Evolutionary conservation across 2,888 invertebrate genomes (phyloP), one percentile per base, ranked within the genome.

Genomic region (Tethea ocularis): DNA sequence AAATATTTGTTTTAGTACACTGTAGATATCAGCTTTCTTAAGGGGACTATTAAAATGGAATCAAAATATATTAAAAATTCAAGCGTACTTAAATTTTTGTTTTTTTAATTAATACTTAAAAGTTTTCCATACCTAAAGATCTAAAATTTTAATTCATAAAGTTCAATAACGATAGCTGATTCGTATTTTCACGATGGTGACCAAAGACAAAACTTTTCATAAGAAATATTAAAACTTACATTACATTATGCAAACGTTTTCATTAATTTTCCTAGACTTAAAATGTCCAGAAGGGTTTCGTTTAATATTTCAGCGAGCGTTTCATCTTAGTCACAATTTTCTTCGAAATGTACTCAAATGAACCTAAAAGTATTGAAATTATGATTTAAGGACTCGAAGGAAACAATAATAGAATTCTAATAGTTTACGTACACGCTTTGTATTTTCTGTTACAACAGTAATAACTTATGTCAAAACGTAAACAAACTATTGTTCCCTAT

Each of bases 161-260:
- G 33, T 20, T 17, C 17, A 2, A 17, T 29, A 33, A 20, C 20
- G 22, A 33, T 33, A 20, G 22, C 29, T 52, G 33, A 17, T 17
- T 54, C 5, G 22, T 7, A 11, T n/a, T 13, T 17, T 56, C 29
- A 17, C 23, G 2, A 46, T 52, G 36, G 46, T 38, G 52, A 52
- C 56, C 8, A 41, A 52, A 22, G 51, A 51, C 17, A 56, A 29
- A 29, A 51, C 51, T 51, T 51, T 51, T 6, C 23, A 22, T 29
- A 51, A 51, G 24, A 51, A 36, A 26, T 52, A 38, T 52, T 24
- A 56, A 60, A 60, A 46, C 56, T 46, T 46, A 52, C 41, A 51
- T 22, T 24, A 55, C 36, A 60, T 60, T 60, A 60, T 60, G 60
- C 41, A 60, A 60, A 60, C 52, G 51, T 17, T 60, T 55, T 36